These are phyloP conservation scores for Venustaconcha ellipsiformis DNA, from an alignment of 1,140 invertebrate species.

Conservation along the genomic window DNA sequence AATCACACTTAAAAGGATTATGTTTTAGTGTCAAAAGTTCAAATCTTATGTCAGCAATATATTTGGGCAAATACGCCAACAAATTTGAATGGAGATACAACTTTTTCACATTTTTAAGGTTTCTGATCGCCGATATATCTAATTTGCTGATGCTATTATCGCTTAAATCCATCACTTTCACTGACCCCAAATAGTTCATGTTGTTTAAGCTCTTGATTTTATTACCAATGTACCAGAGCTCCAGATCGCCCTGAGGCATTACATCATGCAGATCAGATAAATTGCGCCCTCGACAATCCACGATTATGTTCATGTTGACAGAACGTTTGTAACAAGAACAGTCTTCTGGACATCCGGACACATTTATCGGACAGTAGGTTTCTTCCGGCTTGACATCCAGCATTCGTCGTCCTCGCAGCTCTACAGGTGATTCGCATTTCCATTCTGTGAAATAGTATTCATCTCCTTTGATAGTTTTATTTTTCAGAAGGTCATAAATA, in stretches of 20 bases:
- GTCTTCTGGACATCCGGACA: conserved; percentile 27
- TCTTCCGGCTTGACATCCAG: conserved; percentile 32
- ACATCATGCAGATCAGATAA: conserved; percentile 24
- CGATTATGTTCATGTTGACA: conserved; percentile 35
- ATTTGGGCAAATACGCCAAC: conserved; percentile 31
- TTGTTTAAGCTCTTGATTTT: conserved; percentile 33
- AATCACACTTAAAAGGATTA: conserved; percentile 51
- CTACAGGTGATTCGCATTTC: conserved; percentile 39
- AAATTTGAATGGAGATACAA: conserved; percentile 43
- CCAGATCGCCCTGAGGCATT: conserved; percentile 33
- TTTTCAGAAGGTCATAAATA: conserved; percentile 13
- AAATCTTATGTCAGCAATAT: conserved; percentile 13
- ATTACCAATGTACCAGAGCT: conserved; percentile 49
- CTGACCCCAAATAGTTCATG: conserved; percentile 1
- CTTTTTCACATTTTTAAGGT: conserved; percentile 20
- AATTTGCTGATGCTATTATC: conserved; percentile 34
- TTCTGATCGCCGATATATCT: conserved; percentile 11
- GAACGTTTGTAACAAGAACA: conserved; percentile 45
- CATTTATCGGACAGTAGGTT: conserved; percentile 39
- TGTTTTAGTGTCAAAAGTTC: conserved; percentile 24
- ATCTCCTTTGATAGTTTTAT: conserved; percentile 18
- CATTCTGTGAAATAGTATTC: conserved; percentile 50
- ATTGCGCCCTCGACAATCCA: conserved; percentile 40
- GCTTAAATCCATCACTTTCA: conserved; percentile 27
- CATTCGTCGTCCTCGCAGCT: conserved; percentile 29